Evolutionary conservation across 2,113 vertebrate genomes (phyloP).

Genomic region (Numida meleagris): DNA sequence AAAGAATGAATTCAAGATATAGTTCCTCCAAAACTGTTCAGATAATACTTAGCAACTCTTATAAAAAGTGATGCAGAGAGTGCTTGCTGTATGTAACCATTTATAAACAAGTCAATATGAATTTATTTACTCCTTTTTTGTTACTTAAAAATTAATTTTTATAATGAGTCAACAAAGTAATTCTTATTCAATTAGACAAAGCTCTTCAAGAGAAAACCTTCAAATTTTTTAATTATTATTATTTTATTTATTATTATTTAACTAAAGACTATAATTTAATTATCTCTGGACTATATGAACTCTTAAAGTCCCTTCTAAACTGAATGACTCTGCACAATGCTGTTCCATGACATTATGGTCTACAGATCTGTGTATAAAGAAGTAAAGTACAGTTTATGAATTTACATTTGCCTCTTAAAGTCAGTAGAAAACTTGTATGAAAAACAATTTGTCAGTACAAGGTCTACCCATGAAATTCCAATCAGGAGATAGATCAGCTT

Average conservation of each 20-base stretch:
- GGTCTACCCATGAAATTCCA: not conserved
- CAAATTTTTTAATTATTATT: not conserved
- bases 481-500: not conserved
- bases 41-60: not conserved
- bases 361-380: not conserved
- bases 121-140: not conserved
- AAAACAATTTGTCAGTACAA: not conserved
- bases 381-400: not conserved
- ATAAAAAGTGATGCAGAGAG: not conserved
- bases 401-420: not conserved
- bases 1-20: not conserved
- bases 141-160: not conserved
- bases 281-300: not conserved
- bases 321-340: not conserved
- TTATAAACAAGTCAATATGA: not conserved
- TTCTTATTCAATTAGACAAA: not conserved
- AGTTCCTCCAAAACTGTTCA: not conserved
- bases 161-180: not conserved
- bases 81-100: not conserved
- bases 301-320: not conserved
- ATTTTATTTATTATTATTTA: not conserved
- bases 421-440: accelerated
- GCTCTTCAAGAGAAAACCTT: too few relatives aligned
- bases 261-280: not conserved
- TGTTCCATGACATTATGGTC: not conserved